These are phyloP conservation scores for Heliconius ethilla DNA, from an alignment of 2,888 invertebrate species.

Conservation along the genomic window DNA sequence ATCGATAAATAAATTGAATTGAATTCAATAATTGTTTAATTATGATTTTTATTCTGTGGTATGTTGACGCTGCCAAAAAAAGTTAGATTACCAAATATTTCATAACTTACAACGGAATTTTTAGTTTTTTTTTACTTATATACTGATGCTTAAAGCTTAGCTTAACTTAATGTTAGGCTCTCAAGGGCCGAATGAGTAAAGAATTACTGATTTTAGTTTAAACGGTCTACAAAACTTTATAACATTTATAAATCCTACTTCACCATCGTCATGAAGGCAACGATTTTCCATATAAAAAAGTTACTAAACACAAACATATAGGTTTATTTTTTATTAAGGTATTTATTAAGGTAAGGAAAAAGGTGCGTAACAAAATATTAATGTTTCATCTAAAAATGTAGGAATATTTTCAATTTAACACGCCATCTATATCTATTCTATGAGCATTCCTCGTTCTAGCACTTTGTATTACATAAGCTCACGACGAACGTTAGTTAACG, in stretches of 20 bases:
- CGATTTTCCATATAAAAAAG: background rate
- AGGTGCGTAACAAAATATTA: conserved; percentile 17
- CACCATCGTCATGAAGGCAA: background rate
- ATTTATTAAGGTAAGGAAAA: too few relatives aligned
- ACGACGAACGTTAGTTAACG: conserved; percentile 64
- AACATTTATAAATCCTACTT: background rate
- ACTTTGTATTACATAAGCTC: conserved; percentile 58
- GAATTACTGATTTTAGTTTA: too few relatives aligned
- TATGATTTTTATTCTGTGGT: background rate
- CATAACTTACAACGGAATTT: too few relatives aligned
- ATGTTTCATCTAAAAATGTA: conserved; percentile 27
- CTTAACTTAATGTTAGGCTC: too few relatives aligned
- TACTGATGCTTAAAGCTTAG: too few relatives aligned
- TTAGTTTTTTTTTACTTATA: too few relatives aligned
- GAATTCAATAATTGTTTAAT: background rate
- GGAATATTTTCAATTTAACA: conserved; percentile 31
- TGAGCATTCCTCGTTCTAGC: conserved; percentile 33
- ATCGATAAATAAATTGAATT: background rate
- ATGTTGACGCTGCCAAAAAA: background rate
- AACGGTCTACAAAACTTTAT: background rate
- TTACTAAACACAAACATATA: too few relatives aligned
- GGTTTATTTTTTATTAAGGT: too few relatives aligned
- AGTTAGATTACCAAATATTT: too few relatives aligned
- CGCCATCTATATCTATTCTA: conserved; percentile 25
- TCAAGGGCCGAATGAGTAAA: too few relatives aligned